Percentiles rank a stretch among this genome's conserved stretches.
Conservation (phyloP, 2,113 vertebrate genomes). For the Bucco capensis region DNA sequence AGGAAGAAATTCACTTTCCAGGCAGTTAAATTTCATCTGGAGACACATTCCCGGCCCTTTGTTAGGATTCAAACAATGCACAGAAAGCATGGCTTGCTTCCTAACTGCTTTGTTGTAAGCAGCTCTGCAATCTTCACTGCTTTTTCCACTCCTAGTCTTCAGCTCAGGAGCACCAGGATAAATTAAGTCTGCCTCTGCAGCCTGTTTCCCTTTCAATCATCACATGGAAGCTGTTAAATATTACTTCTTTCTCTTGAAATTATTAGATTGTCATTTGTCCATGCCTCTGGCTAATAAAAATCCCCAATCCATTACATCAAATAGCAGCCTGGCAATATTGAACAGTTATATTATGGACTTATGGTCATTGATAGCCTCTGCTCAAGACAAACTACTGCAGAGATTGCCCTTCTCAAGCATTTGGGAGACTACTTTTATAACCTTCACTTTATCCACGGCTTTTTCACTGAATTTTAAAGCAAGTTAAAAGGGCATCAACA, state of each 20-base stretch:
- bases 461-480: background rate
- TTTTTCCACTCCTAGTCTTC: background rate
- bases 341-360: background rate
- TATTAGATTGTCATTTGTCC: background rate
- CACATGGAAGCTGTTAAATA: background rate
- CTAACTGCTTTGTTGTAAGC: background rate
- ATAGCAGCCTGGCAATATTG: background rate
- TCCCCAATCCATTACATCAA: background rate
- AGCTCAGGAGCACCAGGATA: background rate
- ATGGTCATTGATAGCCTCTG: background rate
- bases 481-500: background rate
- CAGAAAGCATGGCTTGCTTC: background rate
- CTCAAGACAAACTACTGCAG: background rate
- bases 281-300: background rate
- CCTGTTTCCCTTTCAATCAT: background rate
- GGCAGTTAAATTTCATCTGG: conserved; percentile 37
- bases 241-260: background rate
- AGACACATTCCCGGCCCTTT: background rate
- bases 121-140: background rate
- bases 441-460: background rate
- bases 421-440: background rate
- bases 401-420: background rate
- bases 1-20: conserved; percentile 23
- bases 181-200: background rate
- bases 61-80: conserved; percentile 4